Base-by-base conservation (phyloP, 2,888 invertebrate species). In the Macaria notata region DNA sequence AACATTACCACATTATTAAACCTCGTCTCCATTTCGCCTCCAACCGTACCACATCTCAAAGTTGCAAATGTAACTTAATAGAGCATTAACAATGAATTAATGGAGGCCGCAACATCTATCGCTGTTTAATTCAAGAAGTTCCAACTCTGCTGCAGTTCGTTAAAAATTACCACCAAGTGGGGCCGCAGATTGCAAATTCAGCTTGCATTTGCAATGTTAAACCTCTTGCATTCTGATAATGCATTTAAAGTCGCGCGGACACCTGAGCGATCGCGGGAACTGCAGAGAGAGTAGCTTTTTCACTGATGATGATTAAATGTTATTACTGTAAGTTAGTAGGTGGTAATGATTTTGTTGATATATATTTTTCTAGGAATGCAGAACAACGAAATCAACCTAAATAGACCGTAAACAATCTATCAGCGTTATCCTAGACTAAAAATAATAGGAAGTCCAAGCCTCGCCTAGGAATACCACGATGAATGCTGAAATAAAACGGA, bases 141-240 rank as follows among this genome's bases (percentile, higher is more conserved):
- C 79, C 74, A 79, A 78, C 79, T 76, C 72, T 80, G 70, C 77
- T 72, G 76, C 62, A 75, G 79, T 81, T 89, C 86, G 89, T 89
- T 89, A 88, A 88, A 87, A 87, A 89, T 88, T 88, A 89, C 86
- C 86, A 84, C 81, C 78, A 75, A 74, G 75, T 73, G 72, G 69
- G 76, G 74, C 76, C 73, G 72, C 69, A 75, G 79, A 80, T 86
- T 87, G 88, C 83, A 83, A 84, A 88, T 89, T 84, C 84, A 78
- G 77, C 77, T 45, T 57, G 75, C 73, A 90, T 90, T 88, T 90
- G 89, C 90, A 90, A 90, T 90, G 86, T 89, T 88, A 90, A 90
- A 84, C 68, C 77, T 79, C 80, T 77, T 83, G 86, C 84, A 83
- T 78, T 74, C 80, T 79, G 84, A 88, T 90, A 89, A 88, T 89